Conservation (phyloP, 2,113 vertebrate species). For the Gnathonemus longibarbis region DNA sequence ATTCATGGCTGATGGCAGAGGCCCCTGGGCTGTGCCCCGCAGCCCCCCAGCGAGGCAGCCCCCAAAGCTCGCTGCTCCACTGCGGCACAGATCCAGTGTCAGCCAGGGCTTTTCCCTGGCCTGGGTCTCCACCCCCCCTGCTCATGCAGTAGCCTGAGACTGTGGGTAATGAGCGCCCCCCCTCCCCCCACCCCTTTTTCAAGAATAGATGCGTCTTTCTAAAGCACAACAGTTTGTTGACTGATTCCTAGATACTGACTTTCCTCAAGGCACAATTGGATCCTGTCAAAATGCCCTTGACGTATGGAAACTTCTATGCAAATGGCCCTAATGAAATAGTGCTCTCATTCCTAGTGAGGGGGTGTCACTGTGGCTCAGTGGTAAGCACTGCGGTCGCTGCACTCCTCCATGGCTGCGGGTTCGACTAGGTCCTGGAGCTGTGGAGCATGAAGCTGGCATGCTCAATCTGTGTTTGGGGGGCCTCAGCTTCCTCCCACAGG, state of each 20-base stretch:
- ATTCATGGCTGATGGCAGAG: conserved; percentile 34
- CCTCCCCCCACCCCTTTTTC: background rate
- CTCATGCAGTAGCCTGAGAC: background rate
- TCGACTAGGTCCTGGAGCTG: background rate
- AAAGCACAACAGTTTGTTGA: background rate
- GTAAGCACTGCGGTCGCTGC: background rate
- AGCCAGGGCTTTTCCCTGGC: background rate
- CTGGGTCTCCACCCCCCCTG: background rate
- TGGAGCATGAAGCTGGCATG: background rate
- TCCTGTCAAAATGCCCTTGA: background rate
- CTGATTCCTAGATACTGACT: background rate
- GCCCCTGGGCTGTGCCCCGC: conserved; percentile 30
- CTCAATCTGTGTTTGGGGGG: background rate
- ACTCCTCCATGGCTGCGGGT: background rate
- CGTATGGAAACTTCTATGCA: background rate
- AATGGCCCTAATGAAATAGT: background rate
- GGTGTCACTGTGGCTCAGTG: background rate
- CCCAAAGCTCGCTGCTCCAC: background rate
- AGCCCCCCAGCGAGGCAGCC: conserved; percentile 19
- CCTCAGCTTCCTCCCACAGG: background rate
- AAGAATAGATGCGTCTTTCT: background rate
- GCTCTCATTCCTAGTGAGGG: background rate
- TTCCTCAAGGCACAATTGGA: background rate
- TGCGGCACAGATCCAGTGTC: background rate
- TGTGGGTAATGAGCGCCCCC: background rate